A percentile compares a stretch with the other conserved stretches of the same genome.
These are phyloP conservation scores for Drosophila anomalata DNA, from an alignment of 2,888 invertebrate genomes.

Conservation along the genomic window DNA sequence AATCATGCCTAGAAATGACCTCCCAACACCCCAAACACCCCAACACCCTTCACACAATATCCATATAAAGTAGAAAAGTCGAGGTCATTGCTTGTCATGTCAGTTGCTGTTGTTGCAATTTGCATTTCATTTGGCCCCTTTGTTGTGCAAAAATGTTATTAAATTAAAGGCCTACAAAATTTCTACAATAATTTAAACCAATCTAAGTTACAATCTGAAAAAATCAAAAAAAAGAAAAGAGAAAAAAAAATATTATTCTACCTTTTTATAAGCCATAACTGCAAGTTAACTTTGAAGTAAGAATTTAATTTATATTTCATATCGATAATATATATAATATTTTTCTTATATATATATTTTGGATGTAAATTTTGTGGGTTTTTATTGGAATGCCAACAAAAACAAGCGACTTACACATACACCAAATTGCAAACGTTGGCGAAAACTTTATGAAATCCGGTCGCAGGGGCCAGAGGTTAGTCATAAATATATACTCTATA, in stretches of 20 bases:
- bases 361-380: neutral
- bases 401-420: conserved; percentile 16
- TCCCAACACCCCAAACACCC: neutral
- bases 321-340: conserved; percentile 19
- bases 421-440: conserved; percentile 30
- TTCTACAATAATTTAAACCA: neutral
- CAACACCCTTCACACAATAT: neutral
- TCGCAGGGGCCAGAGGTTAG: conserved; percentile 17
- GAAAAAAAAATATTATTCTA: too few relatives aligned
- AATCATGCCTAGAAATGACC: conserved; percentile 13
- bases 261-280: too few relatives aligned
- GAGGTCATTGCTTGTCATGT: conserved; percentile 65
- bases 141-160: conserved; percentile 69
- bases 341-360: conserved; percentile 6
- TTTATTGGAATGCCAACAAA: conserved; percentile 12
- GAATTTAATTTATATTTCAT: neutral
- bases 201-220: neutral
- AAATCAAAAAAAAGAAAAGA: neutral
- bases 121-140: conserved; percentile 71
- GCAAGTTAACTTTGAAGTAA: neutral
- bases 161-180: conserved; percentile 63
- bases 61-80: conserved; percentile 31
- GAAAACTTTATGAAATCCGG: conserved; percentile 23
- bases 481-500: conserved; percentile 17
- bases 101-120: conserved; percentile 61